phyloP scores from a whole-genome alignment of 2,113 vertebrate species.

The Pampusana beccarii region DNA sequence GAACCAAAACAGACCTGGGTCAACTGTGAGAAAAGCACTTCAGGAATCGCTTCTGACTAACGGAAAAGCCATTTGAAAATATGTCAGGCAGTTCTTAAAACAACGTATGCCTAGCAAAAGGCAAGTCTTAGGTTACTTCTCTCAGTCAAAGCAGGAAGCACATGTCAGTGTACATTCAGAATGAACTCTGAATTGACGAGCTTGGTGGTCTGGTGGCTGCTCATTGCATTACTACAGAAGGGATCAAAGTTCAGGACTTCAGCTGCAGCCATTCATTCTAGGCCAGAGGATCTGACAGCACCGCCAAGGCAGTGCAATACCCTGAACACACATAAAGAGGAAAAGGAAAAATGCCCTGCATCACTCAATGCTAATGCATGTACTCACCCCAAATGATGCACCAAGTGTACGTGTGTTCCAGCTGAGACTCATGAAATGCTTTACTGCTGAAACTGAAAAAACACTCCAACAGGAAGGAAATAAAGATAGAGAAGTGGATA shows the following conservation, averaged over 20 bases:
- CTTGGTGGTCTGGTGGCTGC: not conserved
- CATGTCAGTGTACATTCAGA: not conserved
- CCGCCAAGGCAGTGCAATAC: not conserved
- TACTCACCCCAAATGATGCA: not conserved
- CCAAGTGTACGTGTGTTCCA: not conserved
- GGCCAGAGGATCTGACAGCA: not conserved
- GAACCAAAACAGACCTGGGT: not conserved
- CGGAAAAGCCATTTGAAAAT: constrained; percentile 3
- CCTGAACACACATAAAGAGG: not conserved
- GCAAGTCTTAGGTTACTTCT: not conserved
- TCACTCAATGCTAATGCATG: not conserved
- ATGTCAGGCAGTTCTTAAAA: not conserved
- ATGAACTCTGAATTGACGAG: not conserved
- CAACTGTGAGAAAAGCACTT: not conserved
- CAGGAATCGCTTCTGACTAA: not conserved
- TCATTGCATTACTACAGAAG: not conserved
- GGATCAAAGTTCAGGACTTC: constrained; percentile 8
- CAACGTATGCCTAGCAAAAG: constrained; percentile 1
- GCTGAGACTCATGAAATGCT: not conserved
- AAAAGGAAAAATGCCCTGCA: not conserved
- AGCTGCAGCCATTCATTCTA: not conserved
- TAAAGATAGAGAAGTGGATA: not conserved
- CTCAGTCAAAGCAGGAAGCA: not conserved
- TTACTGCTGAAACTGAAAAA: not conserved
- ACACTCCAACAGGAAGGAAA: not conserved